phyloP scores from a whole-genome alignment of 2,888 invertebrate genomes.

The Nymphalis polychloros region DNA sequence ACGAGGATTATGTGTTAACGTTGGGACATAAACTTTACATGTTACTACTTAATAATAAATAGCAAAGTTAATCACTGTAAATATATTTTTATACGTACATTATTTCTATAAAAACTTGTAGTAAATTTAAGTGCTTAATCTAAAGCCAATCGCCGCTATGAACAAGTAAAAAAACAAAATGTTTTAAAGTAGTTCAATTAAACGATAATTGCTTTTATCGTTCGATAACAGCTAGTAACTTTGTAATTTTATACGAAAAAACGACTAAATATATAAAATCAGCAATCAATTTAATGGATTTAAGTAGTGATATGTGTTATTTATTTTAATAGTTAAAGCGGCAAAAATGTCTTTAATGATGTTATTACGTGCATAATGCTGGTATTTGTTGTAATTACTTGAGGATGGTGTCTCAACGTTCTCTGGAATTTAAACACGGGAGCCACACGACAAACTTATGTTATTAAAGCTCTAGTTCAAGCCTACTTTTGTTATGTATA shows the following conservation, averaged over 20 bases:
- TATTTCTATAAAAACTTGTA: background rate
- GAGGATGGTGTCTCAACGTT: conserved; percentile 48
- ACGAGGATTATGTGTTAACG: conserved; percentile 59
- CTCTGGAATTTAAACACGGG: conserved; percentile 63
- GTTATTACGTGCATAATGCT: conserved; percentile 60
- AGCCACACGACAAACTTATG: conserved; percentile 62
- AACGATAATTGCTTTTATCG: conserved; percentile 6
- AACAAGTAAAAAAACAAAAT: background rate
- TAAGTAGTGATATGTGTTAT: conserved; percentile 3
- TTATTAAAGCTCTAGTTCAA: conserved; percentile 67
- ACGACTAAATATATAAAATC: conserved; percentile 4
- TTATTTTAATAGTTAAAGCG: conserved; percentile 17
- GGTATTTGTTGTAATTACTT: conserved; percentile 72
- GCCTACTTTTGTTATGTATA: conserved; percentile 54
- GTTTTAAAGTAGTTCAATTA: conserved; percentile 8
- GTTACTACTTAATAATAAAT: background rate
- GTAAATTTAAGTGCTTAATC: background rate
- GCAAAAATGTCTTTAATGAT: conserved; percentile 38
- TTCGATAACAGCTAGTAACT: background rate
- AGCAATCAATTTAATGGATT: conserved; percentile 2
- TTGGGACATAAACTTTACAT: conserved; percentile 49
- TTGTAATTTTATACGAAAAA: conserved; percentile 1
- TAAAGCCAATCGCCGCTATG: background rate
- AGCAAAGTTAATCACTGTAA: background rate
- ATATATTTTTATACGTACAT: background rate